phyloP scores from a whole-genome alignment of 1,140 invertebrate genomes.

The Conopomorpha cramerella region DNA sequence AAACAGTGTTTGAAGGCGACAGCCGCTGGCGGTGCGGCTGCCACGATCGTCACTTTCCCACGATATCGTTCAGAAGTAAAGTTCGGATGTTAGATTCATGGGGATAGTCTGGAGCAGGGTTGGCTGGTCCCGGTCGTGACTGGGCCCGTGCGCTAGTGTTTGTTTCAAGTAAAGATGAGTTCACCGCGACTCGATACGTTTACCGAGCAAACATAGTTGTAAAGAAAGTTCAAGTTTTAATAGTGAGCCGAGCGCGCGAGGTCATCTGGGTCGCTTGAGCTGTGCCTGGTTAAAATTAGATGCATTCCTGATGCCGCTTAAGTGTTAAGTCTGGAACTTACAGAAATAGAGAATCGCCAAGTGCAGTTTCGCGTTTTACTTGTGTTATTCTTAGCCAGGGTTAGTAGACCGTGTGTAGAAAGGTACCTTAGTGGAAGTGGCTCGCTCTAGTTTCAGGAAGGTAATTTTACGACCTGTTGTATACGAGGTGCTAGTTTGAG shows the following conservation, averaged over 20 bases:
- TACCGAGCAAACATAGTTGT: slow-evolving; percentile 53
- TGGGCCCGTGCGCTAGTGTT: slow-evolving; percentile 29
- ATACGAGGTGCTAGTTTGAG: too few species aligned
- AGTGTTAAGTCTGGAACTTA: too few species aligned
- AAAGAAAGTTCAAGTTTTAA: slow-evolving; percentile 59
- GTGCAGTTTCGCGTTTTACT: too few species aligned
- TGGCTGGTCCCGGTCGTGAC: slow-evolving; percentile 42
- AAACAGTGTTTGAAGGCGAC: too few species aligned
- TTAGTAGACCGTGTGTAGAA: too few species aligned
- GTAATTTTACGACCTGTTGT: too few species aligned
- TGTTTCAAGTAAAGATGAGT: slow-evolving; percentile 18
- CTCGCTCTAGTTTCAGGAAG: slow-evolving; percentile 37
- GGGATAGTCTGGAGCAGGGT: slow-evolving; percentile 40
- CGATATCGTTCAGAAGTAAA: too few species aligned
- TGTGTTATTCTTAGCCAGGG: too few species aligned
- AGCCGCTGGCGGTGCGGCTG: too few species aligned
- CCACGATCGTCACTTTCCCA: slow-evolving; percentile 41
- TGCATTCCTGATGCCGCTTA: slow-evolving; percentile 27
- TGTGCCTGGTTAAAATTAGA: slow-evolving; percentile 58
- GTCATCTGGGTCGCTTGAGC: slow-evolving; percentile 50
- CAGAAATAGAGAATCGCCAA: too few species aligned
- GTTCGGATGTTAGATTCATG: slow-evolving; percentile 40
- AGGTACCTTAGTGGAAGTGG: too few species aligned
- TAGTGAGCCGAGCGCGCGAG: slow-evolving; percentile 35
- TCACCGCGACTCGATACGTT: slow-evolving; percentile 44